These are phyloP conservation scores for Synanthedon vespiformis DNA, from an alignment of 2,888 invertebrate genomes.

Conservation along the genomic window DNA sequence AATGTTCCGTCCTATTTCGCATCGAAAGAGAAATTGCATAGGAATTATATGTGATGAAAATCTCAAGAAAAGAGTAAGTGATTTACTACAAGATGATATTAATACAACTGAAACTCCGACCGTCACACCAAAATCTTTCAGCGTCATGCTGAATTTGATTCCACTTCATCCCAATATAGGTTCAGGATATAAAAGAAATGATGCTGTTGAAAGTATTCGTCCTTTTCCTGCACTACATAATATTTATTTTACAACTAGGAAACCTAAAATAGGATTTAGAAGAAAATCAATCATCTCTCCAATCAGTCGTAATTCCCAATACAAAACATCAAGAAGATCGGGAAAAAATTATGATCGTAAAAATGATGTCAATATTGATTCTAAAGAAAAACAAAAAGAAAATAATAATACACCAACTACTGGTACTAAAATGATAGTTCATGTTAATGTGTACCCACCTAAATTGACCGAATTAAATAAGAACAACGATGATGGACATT, in stretches of 20 bases:
- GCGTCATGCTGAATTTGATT: slow-evolving; percentile 75
- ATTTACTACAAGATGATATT: slow-evolving; percentile 5
- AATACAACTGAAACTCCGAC: slow-evolving; percentile 8
- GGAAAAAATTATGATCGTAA: not conserved
- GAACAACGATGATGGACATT: slow-evolving; percentile 11
- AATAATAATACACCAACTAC: slow-evolving; percentile 13
- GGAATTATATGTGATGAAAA: slow-evolving; percentile 23
- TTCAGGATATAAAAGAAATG: slow-evolving; percentile 24
- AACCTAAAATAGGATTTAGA: slow-evolving; percentile 44
- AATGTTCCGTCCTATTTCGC: slow-evolving; percentile 35
- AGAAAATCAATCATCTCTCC: slow-evolving; percentile 31
- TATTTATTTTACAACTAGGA: slow-evolving; percentile 47
- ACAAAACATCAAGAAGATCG: slow-evolving; percentile 22
- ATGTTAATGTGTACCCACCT: slow-evolving; percentile 74
- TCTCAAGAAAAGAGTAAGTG: slow-evolving; percentile 6
- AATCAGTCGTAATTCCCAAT: slow-evolving; percentile 18
- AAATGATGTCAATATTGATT: not conserved
- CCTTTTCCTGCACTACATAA: slow-evolving; percentile 19
- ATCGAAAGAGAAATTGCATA: slow-evolving; percentile 25
- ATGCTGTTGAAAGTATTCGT: slow-evolving; percentile 11
- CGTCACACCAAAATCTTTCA: slow-evolving; percentile 66
- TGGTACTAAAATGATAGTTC: slow-evolving; percentile 72
- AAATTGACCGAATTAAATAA: slow-evolving; percentile 29
- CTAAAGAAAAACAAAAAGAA: slow-evolving; percentile 4
- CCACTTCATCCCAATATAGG: slow-evolving; percentile 28